A percentile compares a stretch with the other conserved stretches of the same genome.
These are phyloP conservation scores for Camponotus fellah DNA, from an alignment of 2,888 invertebrate genomes.

Conservation along the genomic window DNA sequence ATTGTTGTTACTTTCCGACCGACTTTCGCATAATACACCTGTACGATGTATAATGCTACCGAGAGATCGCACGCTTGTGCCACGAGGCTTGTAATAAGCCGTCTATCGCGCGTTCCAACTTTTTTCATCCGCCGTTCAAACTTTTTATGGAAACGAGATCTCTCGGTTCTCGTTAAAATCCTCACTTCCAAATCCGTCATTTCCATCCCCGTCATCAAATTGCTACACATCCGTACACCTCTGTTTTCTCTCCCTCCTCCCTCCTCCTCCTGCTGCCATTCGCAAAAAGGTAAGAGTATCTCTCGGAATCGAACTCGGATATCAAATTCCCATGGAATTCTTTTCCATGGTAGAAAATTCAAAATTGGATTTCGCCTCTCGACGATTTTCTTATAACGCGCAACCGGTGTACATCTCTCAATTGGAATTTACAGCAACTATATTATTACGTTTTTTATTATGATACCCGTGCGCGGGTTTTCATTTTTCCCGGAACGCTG, in stretches of 20 bases:
- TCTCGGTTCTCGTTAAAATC: constrained; percentile 10
- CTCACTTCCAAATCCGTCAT: not conserved
- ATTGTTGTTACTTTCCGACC: constrained; percentile 45
- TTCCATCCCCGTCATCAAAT: not conserved
- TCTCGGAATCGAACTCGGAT: not conserved
- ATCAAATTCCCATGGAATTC: constrained; percentile 9
- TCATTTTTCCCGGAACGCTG: not conserved
- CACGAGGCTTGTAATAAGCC: constrained; percentile 22
- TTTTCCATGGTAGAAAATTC: not conserved
- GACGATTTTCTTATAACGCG: not conserved
- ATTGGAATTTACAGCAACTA: constrained; percentile 4
- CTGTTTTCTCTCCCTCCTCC: not conserved
- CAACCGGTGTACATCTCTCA: not conserved
- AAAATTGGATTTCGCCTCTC: constrained; percentile 12
- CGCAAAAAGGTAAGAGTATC: not conserved
- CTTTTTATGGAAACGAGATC: constrained; percentile 25
- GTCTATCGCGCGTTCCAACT: constrained; percentile 30
- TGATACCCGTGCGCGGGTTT: not conserved
- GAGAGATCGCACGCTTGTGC: constrained; percentile 13
- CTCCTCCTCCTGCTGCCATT: not conserved
- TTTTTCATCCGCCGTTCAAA: constrained; percentile 7
- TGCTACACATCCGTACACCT: not conserved
- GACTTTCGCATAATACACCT: not conserved
- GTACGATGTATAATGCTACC: constrained; percentile 38
- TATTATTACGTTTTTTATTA: constrained; percentile 17